phyloP scores from a whole-genome alignment of 2,797 vertebrate genomes.

The Neosalanx taihuensis region DNA sequence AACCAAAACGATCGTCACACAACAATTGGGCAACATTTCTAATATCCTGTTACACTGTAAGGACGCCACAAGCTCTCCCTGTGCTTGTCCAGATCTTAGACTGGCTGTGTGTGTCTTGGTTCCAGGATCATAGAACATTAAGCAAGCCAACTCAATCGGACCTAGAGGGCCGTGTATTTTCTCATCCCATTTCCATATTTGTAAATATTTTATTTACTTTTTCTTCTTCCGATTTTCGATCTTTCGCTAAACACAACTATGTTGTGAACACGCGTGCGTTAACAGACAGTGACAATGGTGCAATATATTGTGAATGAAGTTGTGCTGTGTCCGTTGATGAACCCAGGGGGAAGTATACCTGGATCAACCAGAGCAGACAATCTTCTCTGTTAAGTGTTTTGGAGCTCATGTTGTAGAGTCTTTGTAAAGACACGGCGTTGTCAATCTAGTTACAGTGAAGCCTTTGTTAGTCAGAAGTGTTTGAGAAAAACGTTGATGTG shows the following conservation, averaged over 20 bases:
- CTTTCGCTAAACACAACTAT: slow-evolving; percentile 55
- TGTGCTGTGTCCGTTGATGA: slow-evolving; percentile 72
- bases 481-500: slow-evolving; percentile 11
- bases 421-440: slow-evolving; percentile 49
- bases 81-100: not conserved
- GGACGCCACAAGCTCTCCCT: not conserved
- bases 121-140: slow-evolving; percentile 12
- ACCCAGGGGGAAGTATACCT: slow-evolving; percentile 62
- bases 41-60: slow-evolving; percentile 20
- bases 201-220: slow-evolving; percentile 43
- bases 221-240: slow-evolving; percentile 30
- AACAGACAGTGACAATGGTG: slow-evolving; percentile 80
- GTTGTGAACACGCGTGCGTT: slow-evolving; percentile 68
- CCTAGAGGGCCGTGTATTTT: slow-evolving; percentile 51
- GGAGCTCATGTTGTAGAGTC: slow-evolving; percentile 52
- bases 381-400: slow-evolving; percentile 72
- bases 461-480: slow-evolving; percentile 38
- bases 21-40: slow-evolving; percentile 28
- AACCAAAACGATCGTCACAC: slow-evolving; percentile 33
- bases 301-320: slow-evolving; percentile 74
- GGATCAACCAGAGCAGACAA: slow-evolving; percentile 79
- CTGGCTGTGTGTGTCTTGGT: slow-evolving; percentile 11
- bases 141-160: slow-evolving; percentile 38
- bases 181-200: slow-evolving; percentile 40
- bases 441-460: slow-evolving; percentile 53